phyloP scores from a whole-genome alignment of 2,797 vertebrate species.

The Gallinago solitaria region DNA sequence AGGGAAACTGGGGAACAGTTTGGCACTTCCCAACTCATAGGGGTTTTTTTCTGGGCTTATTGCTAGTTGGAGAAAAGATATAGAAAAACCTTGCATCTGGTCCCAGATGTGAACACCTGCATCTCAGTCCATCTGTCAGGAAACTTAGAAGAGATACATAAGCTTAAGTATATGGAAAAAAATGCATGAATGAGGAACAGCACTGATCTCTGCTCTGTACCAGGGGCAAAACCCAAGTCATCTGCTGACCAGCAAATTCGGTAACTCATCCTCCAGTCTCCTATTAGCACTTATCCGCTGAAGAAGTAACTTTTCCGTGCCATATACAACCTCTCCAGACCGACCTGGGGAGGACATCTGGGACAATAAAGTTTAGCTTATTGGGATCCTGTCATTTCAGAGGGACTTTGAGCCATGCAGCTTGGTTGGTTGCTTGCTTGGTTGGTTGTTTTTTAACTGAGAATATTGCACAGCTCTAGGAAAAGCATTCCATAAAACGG shows the following conservation, averaged over 20 bases:
- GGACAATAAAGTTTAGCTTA: not conserved
- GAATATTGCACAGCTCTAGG: rapidly evolving
- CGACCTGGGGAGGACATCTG: not conserved
- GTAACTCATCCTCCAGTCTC: not conserved
- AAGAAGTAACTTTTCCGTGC: not conserved
- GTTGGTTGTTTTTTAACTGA: not conserved
- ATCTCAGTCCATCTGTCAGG: not conserved
- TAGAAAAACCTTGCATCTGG: not conserved
- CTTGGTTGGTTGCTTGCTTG: rapidly evolving
- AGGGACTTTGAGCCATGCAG: not conserved
- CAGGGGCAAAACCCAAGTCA: not conserved
- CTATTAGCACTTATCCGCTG: not conserved
- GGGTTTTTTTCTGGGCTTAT: not conserved
- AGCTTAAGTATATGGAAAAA: not conserved
- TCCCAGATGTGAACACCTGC: not conserved
- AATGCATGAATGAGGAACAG: rapidly evolving
- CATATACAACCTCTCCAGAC: not conserved
- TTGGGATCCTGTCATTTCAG: not conserved
- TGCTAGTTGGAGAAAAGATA: not conserved
- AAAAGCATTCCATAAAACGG: not conserved
- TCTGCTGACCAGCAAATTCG: not conserved
- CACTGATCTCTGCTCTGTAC: not conserved
- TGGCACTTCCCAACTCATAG: not conserved
- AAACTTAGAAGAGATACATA: not conserved
- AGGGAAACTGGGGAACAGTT: not conserved